Base-by-base conservation (phyloP, 1,140 invertebrate genomes). In the Nixonia krombeini region DNA sequence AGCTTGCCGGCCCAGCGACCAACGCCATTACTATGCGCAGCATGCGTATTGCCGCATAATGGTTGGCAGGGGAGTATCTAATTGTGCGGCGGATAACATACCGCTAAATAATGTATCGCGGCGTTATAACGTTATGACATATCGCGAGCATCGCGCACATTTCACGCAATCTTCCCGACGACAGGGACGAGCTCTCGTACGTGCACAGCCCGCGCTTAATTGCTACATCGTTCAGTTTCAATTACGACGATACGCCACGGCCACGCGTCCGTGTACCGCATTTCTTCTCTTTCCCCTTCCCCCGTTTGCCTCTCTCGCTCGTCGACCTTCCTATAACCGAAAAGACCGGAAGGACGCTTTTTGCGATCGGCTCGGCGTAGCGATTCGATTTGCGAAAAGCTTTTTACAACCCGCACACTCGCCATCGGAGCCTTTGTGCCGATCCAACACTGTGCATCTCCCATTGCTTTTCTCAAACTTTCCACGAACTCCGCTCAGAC, bases 141-240 rank as follows among this genome's bases (percentile, higher is more conserved):
- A 73, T 77, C 65, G 75, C 49, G 58, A 55, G 53, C 59, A 73
- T 77, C 63, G 75, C 49, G 58, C 58, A 49, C 59, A 64, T 66
- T 67, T 72, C 68, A 69, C 70, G 72, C 66, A 73, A 72, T 70
- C 64, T 70, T 53, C 50, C 59, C 56, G 59, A 69, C 66, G 49
- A 63, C 66, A 62, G 66, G 58, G 33, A 57, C 57, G 58, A 58
- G 61, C 55, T 49, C 55, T 53, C 58, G 53, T 65, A 73, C 72
- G 68, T 66, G 68, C 51, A 44, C 53, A 44, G 56, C 50, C 58
- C 55, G 63, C 53, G 51, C 57, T 62, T 65, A 58, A 67, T 59
- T 66, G 53, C 58, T 59, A 55, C 51, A 71, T 64, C 56, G 69
- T 66, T 71, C 69, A 66, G 63, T 71, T 71, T 71, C 69, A 71